These are phyloP conservation scores for Chiridota heheva DNA, from an alignment of 35 echinoderm and acorn worm genomes.

Conservation along the genomic window DNA sequence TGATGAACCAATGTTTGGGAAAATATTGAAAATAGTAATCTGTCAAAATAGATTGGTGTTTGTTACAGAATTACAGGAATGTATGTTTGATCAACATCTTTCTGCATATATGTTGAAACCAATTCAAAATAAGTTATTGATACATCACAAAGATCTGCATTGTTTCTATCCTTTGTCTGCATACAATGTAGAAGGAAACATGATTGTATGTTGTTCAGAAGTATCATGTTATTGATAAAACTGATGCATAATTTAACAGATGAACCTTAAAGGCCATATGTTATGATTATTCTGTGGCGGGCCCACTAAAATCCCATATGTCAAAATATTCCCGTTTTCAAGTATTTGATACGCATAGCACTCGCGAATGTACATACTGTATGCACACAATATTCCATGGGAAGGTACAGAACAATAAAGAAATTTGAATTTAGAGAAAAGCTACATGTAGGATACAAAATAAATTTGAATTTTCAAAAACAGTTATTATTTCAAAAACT, in stretches of 20 bases:
- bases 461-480: too few species aligned
- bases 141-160: constrained; percentile 8
- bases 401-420: constrained; percentile 3
- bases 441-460: too few species aligned
- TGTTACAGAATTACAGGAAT: constrained; percentile 3
- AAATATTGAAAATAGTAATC: constrained; percentile 22
- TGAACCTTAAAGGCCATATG: background rate
- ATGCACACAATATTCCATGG: constrained; percentile 14
- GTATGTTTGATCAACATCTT: constrained; percentile 13
- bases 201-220: too few species aligned
- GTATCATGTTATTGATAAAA: too few species aligned
- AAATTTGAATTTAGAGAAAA: too few species aligned
- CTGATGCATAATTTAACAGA: background rate
- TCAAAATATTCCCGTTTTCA: too few species aligned
- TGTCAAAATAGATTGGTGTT: constrained; percentile 2
- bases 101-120: constrained; percentile 12
- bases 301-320: too few species aligned
- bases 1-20: constrained; percentile 36
- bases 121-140: background rate
- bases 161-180: too few species aligned
- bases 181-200: too few species aligned
- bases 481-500: too few species aligned
- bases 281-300: background rate
- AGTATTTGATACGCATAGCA: too few species aligned
- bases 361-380: background rate